Base-by-base conservation (phyloP, 2,113 vertebrate genomes). In the Amphilophus citrinellus region DNA sequence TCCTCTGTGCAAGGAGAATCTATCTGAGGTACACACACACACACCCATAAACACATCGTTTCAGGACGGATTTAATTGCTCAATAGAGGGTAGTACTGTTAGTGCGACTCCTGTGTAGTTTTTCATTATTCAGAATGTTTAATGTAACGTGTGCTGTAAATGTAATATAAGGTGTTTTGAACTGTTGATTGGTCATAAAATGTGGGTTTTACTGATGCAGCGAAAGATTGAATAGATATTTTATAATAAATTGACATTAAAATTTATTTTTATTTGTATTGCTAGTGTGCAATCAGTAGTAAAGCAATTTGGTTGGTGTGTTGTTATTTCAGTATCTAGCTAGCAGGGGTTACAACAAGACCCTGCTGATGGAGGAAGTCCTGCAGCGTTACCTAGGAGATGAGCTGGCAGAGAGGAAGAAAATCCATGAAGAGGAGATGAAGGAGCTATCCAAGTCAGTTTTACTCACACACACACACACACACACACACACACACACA, bases 1-100 rank as follows among this genome's bases (percentile, higher is more conserved):
- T 84, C 97, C 98, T 0, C 95, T 99, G 90, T 99, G 98, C 95
- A 99, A 98, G 87, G 97, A 98, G 93, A 97, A 97, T 77, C 95
- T 98, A 9, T 96, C 97, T 3, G 97, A 98, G 95, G 98, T 98
- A 92, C 91, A 20, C 4, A 24, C 37, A 37, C 35, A 37, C 7
- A 37, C 35, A 37, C 37, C 9, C 37, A 37, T 27, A 39, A 27
- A 53, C 18, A 3, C 50, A 53, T 18, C 6, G 17, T 17, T 53
- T 53, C 50, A 53, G 50, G 17, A 53, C 17, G 2, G 6, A 17
- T 53, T 53, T 53, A 53, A 53, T 56, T 32, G 47, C 20, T 56
- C 10, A 53, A 8, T 73, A 56, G 27, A 73, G 68, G 68, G 18
- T 35, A 32, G 47, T 56, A 18, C 53, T 56, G 47, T 73, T 27